These are phyloP conservation scores for Drosophila borealis DNA, from an alignment of 2,888 invertebrate genomes.

Conservation along the genomic window DNA sequence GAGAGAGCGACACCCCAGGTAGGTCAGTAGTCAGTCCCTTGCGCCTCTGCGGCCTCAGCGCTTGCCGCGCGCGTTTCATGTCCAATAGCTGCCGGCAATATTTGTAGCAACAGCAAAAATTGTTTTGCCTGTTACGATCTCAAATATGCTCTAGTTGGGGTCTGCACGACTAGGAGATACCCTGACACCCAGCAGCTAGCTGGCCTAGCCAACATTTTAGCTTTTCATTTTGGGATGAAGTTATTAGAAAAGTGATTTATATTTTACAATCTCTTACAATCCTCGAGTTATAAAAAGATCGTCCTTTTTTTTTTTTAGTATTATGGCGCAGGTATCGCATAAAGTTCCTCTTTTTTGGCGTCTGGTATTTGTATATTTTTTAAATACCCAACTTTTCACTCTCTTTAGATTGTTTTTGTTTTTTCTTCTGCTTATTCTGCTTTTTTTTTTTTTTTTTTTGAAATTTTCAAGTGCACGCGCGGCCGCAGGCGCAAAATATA, in stretches of 20 bases:
- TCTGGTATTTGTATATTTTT: constrained; percentile 2
- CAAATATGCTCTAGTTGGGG: not conserved
- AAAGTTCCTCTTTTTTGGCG: too few species aligned
- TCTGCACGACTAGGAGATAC: too few species aligned
- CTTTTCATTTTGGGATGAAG: too few species aligned
- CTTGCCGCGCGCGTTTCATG: constrained; percentile 27
- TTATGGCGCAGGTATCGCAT: too few species aligned
- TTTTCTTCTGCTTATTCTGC: not conserved
- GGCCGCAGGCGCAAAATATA: constrained; percentile 43
- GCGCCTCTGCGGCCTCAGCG: constrained; percentile 5
- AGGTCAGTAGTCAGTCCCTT: constrained; percentile 32
- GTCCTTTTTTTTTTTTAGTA: too few species aligned
- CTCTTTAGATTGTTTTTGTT: constrained; percentile 4
- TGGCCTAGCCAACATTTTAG: too few species aligned
- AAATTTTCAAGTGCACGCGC: constrained; percentile 53
- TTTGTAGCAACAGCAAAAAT: constrained; percentile 38
- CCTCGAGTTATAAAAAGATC: too few species aligned
- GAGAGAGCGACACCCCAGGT: constrained; percentile 31
- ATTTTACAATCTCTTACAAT: too few species aligned
- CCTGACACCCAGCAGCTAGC: too few species aligned
- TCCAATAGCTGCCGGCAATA: constrained; percentile 54
- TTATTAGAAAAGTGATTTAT: too few species aligned
- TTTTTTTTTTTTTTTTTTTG: constrained; percentile 19
- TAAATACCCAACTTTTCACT: not conserved
- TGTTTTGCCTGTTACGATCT: constrained; percentile 23